Evolutionary conservation across 2,888 invertebrate species (phyloP), one percentile per base, ranked within the genome.

Genomic region (Hanleya hanleyi): DNA sequence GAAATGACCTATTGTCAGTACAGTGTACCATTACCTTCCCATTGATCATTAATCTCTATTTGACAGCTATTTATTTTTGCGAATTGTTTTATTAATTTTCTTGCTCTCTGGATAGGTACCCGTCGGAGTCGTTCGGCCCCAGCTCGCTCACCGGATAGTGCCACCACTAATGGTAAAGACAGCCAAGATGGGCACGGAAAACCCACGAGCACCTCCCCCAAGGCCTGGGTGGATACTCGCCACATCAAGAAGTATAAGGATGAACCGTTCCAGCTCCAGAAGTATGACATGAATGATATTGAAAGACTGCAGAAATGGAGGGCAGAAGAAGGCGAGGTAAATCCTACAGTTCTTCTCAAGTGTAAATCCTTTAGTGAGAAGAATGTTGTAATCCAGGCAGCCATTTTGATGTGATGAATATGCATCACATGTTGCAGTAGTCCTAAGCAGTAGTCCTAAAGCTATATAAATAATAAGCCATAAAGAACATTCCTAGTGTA

Each of bases 271-370:
- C 89, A 90, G 68, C 80, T 90, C 32, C 84, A 87, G 72, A 81
- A 87, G 66, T 92, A 92, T 87, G 91, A 91, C 87, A 89, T 88
- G 82, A 92, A 91, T 85, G 92, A 92, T 87, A 91, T 92, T 80
- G 92, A 91, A 86, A 89, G 91, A 80, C 84, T 92, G 89, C 91
- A 92, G 80, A 88, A 91, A 81, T 89, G 92, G 86, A 86, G 91
- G 84, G 78, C 90, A 84, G 85, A 91, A 81, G 92, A 92, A 65
- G 81, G 80, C 22, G 86, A 88, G 84, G 89, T 88, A 75, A 73
- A 77, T 4, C n/a, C n/a, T n/a, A n/a, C n/a, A n/a, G n/a, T n/a
- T n/a, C n/a, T n/a, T n/a, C n/a, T n/a, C n/a, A n/a, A n/a, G n/a
- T n/a, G n/a, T n/a, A n/a, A n/a, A n/a, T n/a, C n/a, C n/a, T n/a